Percentiles rank a stretch among this genome's conserved stretches.
These are phyloP conservation scores for Agrotis puta DNA, from an alignment of 2,888 invertebrate genomes.

Conservation along the genomic window DNA sequence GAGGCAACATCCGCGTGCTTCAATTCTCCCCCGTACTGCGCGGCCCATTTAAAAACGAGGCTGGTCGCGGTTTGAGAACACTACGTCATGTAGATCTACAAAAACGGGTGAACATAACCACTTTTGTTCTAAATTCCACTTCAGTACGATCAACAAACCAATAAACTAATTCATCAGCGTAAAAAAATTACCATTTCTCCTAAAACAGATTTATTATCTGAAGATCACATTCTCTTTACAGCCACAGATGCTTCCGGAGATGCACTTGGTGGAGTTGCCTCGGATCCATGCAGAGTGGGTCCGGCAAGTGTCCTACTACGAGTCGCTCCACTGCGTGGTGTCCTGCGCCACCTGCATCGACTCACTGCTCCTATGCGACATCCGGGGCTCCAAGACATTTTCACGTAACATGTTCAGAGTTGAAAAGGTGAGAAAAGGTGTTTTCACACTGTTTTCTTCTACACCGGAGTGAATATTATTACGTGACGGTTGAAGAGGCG, in stretches of 20 bases:
- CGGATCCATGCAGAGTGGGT: constrained; percentile 93
- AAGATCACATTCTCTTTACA: constrained; percentile 50
- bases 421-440: constrained; percentile 78
- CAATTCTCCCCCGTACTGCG: constrained; percentile 92
- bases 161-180: no score
- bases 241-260: constrained; percentile 87
- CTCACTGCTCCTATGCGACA: constrained; percentile 92
- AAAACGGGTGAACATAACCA: constrained; percentile 76
- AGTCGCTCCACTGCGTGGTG: constrained; percentile 92
- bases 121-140: not conserved
- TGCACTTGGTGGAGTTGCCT: constrained; percentile 90
- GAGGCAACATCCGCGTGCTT: constrained; percentile 93
- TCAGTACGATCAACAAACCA: no score
- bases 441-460: not conserved
- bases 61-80: constrained; percentile 91
- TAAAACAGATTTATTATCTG: no score
- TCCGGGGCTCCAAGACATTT: constrained; percentile 89
- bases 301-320: constrained; percentile 93
- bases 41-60: constrained; percentile 93
- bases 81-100: constrained; percentile 91
- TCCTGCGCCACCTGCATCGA: constrained; percentile 92
- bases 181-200: no score
- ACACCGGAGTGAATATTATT: no score
- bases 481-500: no score
- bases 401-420: constrained; percentile 89